Evolutionary conservation across 1,140 invertebrate species (phyloP), one percentile per base, ranked within the genome.

Genomic region (Drepana arcuata): DNA sequence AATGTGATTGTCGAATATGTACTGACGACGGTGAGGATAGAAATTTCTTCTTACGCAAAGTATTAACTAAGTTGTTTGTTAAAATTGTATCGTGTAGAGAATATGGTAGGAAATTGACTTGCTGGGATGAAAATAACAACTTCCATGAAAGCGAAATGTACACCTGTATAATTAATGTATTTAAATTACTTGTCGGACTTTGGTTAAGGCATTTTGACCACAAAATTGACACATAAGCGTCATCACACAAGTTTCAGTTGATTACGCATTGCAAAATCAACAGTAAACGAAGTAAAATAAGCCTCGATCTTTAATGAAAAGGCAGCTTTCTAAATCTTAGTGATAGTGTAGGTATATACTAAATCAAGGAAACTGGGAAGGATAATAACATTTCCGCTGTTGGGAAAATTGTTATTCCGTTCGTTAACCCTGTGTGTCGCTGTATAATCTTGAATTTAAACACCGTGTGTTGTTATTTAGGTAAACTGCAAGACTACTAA

Each of bases 201-300:
- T 81, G 77, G 77, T 62, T 81, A 33, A 61, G 77, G 24, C 73
- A 81, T 63, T 63, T 69, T 13, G 73, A 74, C 59, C 77, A 81
- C 43, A n/a, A n/a, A 81, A 68, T 53, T 48, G 47, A 42, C 40
- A 48, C 18, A 9, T 21, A 21, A 21, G 9, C 18, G 4, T 21
- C 4, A 21, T 5, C 4, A 21, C 18, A 21, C 18, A 21, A 21
- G 18, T n/a, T n/a, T n/a, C n/a, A n/a, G n/a, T n/a, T n/a, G n/a
- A n/a, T n/a, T n/a, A n/a, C n/a, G n/a, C n/a, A n/a, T n/a, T n/a
- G n/a, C n/a, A n/a, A n/a, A n/a, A n/a, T n/a, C n/a, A n/a, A n/a
- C n/a, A n/a, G n/a, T n/a, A n/a, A n/a, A n/a, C n/a, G n/a, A n/a
- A n/a, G n/a, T n/a, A n/a, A n/a, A n/a, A n/a, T n/a, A n/a, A n/a